Evolutionary conservation across 2,797 vertebrate species (phyloP).

Genomic region (Podargus strigoides): DNA sequence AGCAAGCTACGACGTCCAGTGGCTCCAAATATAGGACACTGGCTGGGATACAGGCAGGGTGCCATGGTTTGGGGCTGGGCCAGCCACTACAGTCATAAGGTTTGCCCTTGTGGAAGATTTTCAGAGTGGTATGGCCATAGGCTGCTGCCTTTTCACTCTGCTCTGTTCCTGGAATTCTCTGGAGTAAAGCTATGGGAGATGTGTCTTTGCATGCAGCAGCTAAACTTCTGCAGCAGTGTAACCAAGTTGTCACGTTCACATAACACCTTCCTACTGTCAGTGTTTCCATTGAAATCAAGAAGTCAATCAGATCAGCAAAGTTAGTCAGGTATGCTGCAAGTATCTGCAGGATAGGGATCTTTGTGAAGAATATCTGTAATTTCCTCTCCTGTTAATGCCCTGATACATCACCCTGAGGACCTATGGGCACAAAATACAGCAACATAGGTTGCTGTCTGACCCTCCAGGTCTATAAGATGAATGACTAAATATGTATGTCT

Average conservation of each 20-base stretch:
- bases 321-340: background rate
- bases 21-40: background rate
- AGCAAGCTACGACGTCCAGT: background rate
- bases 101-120: too few species aligned
- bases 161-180: background rate
- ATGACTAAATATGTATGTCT: background rate
- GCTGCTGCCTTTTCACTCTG: background rate
- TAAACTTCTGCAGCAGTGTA: background rate
- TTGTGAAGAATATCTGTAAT: background rate
- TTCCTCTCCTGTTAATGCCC: background rate
- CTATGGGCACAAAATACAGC: background rate
- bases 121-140: too few species aligned
- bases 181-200: background rate
- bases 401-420: background rate
- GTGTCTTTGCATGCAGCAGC: background rate
- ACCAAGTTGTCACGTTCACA: background rate
- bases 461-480: background rate
- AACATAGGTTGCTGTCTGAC: background rate
- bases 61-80: too few species aligned
- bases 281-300: background rate
- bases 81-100: too few species aligned
- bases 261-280: background rate
- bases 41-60: background rate
- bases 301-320: background rate
- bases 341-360: background rate